Percentiles rank a stretch among this genome's conserved stretches.
phyloP scores from a whole-genome alignment of 2,113 vertebrate species.

The Hydrochoerus hydrochaeris region DNA sequence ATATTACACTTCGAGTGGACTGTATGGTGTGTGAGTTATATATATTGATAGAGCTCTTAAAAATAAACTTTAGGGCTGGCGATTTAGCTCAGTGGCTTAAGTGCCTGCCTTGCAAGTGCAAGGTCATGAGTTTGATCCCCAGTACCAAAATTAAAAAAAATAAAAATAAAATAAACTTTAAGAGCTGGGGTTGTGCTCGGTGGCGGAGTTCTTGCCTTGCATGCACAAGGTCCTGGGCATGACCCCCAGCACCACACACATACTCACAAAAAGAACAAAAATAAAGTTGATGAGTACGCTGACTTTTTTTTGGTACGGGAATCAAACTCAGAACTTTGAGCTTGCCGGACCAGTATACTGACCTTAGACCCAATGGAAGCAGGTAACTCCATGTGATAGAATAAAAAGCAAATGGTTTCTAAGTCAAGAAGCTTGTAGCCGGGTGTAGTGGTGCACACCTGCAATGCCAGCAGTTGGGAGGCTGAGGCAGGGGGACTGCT shows the following conservation, averaged over 20 bases:
- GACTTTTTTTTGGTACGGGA: not conserved
- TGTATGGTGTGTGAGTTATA: not conserved
- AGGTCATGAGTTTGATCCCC: no score
- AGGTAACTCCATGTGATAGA: not conserved
- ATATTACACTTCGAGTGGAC: not conserved
- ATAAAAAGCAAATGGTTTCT: conserved; percentile 29
- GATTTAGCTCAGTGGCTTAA: no score
- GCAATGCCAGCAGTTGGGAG: not conserved
- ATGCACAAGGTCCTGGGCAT: no score
- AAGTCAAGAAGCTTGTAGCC: not conserved
- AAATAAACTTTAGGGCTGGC: not conserved
- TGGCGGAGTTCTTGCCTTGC: no score
- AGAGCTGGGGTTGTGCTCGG: no score
- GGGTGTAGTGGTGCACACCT: accelerated
- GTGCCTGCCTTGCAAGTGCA: no score
- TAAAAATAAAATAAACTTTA: not conserved
- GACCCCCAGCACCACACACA: not conserved
- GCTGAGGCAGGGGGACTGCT: not conserved
- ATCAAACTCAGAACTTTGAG: no score
- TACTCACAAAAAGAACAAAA: not conserved
- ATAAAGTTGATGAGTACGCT: not conserved
- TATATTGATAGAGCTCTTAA: not conserved
- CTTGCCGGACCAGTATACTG: not conserved
- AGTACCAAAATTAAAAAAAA: no score
- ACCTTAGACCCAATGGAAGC: not conserved